A percentile compares a stretch with the other conserved stretches of the same genome.
Conservation (phyloP, 2,888 invertebrate genomes). For the Aporophyla nigra region DNA sequence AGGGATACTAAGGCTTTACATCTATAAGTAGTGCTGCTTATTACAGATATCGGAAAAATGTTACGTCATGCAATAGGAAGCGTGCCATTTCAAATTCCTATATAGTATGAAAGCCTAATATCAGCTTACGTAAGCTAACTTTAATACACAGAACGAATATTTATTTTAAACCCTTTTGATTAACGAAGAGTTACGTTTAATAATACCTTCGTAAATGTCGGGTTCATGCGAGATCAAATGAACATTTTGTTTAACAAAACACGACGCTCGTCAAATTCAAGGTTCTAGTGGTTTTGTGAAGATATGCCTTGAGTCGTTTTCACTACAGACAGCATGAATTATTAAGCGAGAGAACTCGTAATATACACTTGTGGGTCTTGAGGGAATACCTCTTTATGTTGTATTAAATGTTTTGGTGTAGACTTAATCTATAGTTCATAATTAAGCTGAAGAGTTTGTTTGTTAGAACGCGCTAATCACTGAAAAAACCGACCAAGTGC, state of each 20-base stretch:
- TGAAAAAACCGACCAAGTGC: no score
- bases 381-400: conserved; percentile 17
- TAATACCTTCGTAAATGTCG: conserved; percentile 18
- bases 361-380: conserved; percentile 35
- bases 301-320: conserved; percentile 36
- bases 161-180: conserved; percentile 35
- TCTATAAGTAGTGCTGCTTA: conserved; percentile 33
- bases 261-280: conserved; percentile 18
- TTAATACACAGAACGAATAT: conserved; percentile 12
- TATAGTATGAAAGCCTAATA: neutral
- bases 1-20: conserved; percentile 31
- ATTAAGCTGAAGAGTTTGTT: no score
- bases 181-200: conserved; percentile 20
- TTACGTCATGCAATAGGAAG: conserved; percentile 31
- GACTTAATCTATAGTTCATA: neutral
- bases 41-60: conserved; percentile 32
- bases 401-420: conserved; percentile 14
- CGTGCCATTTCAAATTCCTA: conserved; percentile 12
- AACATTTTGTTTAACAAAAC: conserved; percentile 34
- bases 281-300: conserved; percentile 29
- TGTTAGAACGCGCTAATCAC: no score
- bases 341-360: conserved; percentile 38
- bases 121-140: conserved; percentile 25
- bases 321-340: conserved; percentile 46
- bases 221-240: conserved; percentile 11